Base-by-base conservation (phyloP, 1,140 invertebrate species). In the Arctopsyche grandis region DNA sequence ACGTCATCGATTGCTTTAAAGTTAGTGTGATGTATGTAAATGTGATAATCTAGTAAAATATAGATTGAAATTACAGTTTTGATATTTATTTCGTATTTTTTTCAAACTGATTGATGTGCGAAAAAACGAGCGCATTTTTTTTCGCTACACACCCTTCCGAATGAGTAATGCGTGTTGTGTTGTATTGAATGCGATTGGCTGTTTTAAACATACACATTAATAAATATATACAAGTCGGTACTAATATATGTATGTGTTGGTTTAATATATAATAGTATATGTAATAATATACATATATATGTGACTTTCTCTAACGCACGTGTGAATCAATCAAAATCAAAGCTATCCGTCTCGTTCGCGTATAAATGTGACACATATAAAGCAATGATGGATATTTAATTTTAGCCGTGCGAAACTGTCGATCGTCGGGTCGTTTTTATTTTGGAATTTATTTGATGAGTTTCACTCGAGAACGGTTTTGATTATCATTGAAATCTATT, bases 281-380 rank as follows among this genome's bases (percentile, higher is more conserved):
- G 48, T 44, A 74, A 71, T 46, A 63, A 44, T 48, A 69, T 81
- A 44, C n/a, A 74, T 26, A 24, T 81, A 81, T 79, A 24, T 26
- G 9, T 60, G 77, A 76, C 80, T 78, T 75, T 48, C 66, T 81
- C 80, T 81, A 79, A 60, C 81, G 19, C 29, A 48, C 46, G 29
- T 60, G 52, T n/a, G 60, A 69, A 80, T 80, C 70, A 78, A 77
- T 75, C 78, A 79, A 82, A 82, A 82, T 82, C 75, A 69, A 78
- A 44, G 69, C 78, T 81, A 79, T 81, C 80, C 75, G 60, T 82
- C 76, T 77, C 81, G 66, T 77, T 79, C 76, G 52, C 60, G 78
- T 73, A 80, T 66, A 66, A 75, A 75, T 75, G 78, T 75, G 73
- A 79, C 48, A 66, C 24, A 76, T 75, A 69, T 75, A 75, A 73